phyloP scores from a whole-genome alignment of 2,113 vertebrate genomes.

The Fregetta grallaria region DNA sequence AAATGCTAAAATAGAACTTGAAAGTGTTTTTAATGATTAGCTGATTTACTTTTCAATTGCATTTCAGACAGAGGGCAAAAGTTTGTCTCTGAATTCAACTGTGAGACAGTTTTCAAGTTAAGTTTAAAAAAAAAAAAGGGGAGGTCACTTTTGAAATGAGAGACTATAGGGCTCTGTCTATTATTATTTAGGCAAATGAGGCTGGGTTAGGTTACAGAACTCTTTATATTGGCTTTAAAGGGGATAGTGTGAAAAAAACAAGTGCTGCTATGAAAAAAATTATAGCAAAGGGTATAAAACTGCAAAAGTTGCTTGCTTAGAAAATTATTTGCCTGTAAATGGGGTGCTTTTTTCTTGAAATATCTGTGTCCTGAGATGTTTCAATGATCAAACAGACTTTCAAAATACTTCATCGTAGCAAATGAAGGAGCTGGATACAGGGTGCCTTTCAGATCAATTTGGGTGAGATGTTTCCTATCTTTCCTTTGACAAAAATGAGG shows the following conservation, averaged over 20 bases:
- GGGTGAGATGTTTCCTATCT: neutral
- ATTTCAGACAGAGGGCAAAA: conserved; percentile 29
- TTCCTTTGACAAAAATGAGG: neutral
- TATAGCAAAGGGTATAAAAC: neutral
- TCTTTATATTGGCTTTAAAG: neutral
- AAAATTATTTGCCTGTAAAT: conserved; percentile 24
- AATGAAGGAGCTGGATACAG: neutral
- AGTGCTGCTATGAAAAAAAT: neutral
- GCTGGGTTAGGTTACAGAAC: neutral
- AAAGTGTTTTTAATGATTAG: conserved; percentile 21
- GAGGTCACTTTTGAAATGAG: neutral
- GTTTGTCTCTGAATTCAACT: conserved; percentile 43
- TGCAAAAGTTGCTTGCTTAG: conserved; percentile 15
- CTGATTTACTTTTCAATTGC: conserved; percentile 47
- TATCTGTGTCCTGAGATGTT: conserved; percentile 1
- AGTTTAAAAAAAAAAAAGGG: neutral
- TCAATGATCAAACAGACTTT: conserved; percentile 20
- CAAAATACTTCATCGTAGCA: neutral
- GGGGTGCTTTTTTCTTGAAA: neutral
- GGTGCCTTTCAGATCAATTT: neutral
- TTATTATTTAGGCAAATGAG: neutral
- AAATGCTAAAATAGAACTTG: conserved; percentile 31
- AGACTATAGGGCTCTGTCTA: neutral
- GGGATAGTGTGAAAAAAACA: neutral
- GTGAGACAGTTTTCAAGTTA: neutral